Evolutionary conservation across 1,140 invertebrate species (phyloP).

Genomic region (Asobara japonica): DNA sequence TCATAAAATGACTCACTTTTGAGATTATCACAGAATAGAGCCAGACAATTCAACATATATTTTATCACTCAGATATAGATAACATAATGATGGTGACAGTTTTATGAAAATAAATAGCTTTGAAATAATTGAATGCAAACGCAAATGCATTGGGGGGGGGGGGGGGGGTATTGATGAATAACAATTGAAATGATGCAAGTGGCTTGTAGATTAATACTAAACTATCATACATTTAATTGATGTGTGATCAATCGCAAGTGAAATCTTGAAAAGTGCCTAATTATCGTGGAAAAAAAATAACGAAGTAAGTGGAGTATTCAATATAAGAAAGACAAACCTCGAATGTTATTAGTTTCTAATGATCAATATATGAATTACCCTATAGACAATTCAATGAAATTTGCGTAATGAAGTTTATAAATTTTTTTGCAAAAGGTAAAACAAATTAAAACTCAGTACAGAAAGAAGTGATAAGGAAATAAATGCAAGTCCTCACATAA

Average conservation of each 20-base stretch:
- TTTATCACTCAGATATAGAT: not conserved
- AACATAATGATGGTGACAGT: not conserved
- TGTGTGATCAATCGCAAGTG: not conserved
- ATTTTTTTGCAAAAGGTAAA: not conserved
- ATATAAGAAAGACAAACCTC: not conserved
- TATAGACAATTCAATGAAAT: not conserved
- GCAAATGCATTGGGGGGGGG: too few relatives aligned
- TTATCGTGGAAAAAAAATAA: conserved; percentile 22
- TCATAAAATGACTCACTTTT: not conserved
- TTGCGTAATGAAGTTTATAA: not conserved
- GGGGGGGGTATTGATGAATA: too few relatives aligned
- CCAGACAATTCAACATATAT: too few relatives aligned
- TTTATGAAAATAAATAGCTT: not conserved
- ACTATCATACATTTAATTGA: too few relatives aligned
- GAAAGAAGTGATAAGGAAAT: too few relatives aligned
- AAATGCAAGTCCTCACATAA: too few relatives aligned
- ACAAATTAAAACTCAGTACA: too few relatives aligned
- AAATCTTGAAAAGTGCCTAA: conserved; percentile 36
- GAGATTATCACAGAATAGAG: not conserved
- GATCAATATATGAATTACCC: not conserved
- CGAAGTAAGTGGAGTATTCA: not conserved
- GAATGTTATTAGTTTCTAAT: not conserved
- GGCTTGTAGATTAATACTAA: too few relatives aligned
- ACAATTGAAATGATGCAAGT: too few relatives aligned
- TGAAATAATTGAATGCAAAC: too few relatives aligned